Evolutionary conservation across 2,888 invertebrate species (phyloP).

Genomic region (Drosophila paracracens): DNA sequence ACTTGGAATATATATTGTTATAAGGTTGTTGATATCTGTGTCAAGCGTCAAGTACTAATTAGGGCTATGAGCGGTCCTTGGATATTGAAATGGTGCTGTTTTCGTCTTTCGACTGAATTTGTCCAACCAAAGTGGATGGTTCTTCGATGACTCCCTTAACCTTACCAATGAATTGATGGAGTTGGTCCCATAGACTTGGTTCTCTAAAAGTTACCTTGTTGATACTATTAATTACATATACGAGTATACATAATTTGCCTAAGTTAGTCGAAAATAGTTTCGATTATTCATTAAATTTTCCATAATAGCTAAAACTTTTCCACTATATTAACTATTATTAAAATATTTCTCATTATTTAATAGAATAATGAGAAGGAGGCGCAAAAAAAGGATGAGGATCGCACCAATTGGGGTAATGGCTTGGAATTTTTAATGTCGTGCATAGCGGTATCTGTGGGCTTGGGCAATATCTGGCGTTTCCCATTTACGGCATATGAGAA

Average conservation of each 20-base stretch:
- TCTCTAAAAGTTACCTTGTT: background rate
- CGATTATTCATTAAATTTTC: background rate
- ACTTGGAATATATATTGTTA: background rate
- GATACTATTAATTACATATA: background rate
- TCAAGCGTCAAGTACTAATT: background rate
- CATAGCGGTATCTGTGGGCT: constrained; percentile 90
- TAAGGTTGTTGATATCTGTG: background rate
- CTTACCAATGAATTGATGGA: background rate
- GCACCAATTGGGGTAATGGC: constrained; percentile 85
- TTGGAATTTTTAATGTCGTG: constrained; percentile 91
- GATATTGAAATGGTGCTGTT: background rate
- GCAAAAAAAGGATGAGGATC: constrained; percentile 28
- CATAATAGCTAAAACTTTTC: background rate
- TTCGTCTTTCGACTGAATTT: background rate
- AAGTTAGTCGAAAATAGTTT: background rate
- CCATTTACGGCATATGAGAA: constrained; percentile 89
- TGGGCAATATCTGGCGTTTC: constrained; percentile 90
- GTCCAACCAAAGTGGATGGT: background rate
- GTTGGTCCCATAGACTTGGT: no score
- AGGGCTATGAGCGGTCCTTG: background rate
- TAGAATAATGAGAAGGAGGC: constrained; percentile 62
- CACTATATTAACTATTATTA: background rate
- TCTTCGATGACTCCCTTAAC: background rate
- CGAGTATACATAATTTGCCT: background rate
- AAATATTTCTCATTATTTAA: background rate